Base-by-base conservation (phyloP, 2,797 vertebrate species). In the Botia kubotai region DNA sequence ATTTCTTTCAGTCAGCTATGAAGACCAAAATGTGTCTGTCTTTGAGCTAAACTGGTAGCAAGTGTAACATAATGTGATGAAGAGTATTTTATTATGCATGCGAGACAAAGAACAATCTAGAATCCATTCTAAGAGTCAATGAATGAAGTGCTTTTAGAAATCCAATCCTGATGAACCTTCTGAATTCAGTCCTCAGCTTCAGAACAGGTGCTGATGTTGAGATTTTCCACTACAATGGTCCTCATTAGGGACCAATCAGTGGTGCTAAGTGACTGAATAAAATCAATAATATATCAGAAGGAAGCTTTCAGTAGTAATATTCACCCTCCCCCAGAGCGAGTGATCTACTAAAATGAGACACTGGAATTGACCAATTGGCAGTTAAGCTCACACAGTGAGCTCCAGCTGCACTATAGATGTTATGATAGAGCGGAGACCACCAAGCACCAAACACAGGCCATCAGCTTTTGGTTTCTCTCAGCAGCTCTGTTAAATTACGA, bases 111-210 rank as follows among this genome's bases (percentile, higher is more conserved):
- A 55, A n/a, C 52, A 55, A 55, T 33, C 60, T 2, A 63, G 26
- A 66, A 53, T 75, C 62, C 29, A 66, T 75, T 75, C 12, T 33
- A 60, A 65, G 6, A 65, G 46, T 63, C 60, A 66, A 16, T 75
- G 60, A 66, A 75, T 39, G 60, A 66, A 48, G 39, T 48, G 46
- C 58, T 33, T 46, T 75, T 65, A 52, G 26, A 75, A 2, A 65
- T 52, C 17, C 26, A 65, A 26, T 66, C 74, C n/a, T 53, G 48
- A 53, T 52, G 60, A 75, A 52, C 58, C 10, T 62, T 6, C 11
- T 50, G 11, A 75, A 60, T 43, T 23, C 13, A 60, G 19, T 62
- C 10, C 14, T 63, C 6, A 63, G 43, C 8, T 46, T 46, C 36
- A 39, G 36, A 39, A 39, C 36, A 39, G 72, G 36, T 57, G 39